Percentiles rank a stretch among this genome's conserved stretches.
Evolutionary conservation across 2,888 invertebrate species (phyloP).

Genomic region (Tineola bisselliella): DNA sequence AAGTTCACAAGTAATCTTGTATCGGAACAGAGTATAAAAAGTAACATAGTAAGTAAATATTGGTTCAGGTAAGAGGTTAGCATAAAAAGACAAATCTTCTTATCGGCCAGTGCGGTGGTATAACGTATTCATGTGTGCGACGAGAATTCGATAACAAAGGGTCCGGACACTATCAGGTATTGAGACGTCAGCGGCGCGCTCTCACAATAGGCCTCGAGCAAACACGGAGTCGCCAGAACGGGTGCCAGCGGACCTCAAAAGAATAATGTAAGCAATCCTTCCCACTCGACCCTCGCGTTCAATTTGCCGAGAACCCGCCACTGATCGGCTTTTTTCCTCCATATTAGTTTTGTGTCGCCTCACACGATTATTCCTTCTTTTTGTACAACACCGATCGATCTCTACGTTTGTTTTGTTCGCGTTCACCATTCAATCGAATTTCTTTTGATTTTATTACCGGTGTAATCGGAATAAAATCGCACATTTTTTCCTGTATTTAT

Average conservation of each 20-base stretch:
- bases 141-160: slow-evolving; percentile 26
- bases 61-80: not conserved
- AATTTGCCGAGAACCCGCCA: slow-evolving; percentile 21
- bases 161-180: slow-evolving; percentile 18
- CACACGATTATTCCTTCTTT: slow-evolving; percentile 13
- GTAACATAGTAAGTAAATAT: not conserved
- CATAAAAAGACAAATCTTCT: slow-evolving; percentile 8
- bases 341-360: slow-evolving; percentile 17
- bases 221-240: slow-evolving; percentile 10
- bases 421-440: not conserved
- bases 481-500: too few relatives aligned
- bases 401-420: not conserved
- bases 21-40: not conserved
- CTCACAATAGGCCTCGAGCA: slow-evolving; percentile 12
- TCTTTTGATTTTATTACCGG: not conserved
- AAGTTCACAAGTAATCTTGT: not conserved
- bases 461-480: not conserved
- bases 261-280: slow-evolving; percentile 22
- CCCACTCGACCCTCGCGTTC: slow-evolving; percentile 19
- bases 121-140: slow-evolving; percentile 23
- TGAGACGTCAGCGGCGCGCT: slow-evolving; percentile 22
- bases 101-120: not conserved
- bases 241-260: slow-evolving; percentile 19
- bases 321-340: slow-evolving; percentile 21
- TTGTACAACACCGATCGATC: slow-evolving; percentile 5